Base-by-base conservation (phyloP, 2,797 vertebrate species). In the Sebastiscus albofasciatus region DNA sequence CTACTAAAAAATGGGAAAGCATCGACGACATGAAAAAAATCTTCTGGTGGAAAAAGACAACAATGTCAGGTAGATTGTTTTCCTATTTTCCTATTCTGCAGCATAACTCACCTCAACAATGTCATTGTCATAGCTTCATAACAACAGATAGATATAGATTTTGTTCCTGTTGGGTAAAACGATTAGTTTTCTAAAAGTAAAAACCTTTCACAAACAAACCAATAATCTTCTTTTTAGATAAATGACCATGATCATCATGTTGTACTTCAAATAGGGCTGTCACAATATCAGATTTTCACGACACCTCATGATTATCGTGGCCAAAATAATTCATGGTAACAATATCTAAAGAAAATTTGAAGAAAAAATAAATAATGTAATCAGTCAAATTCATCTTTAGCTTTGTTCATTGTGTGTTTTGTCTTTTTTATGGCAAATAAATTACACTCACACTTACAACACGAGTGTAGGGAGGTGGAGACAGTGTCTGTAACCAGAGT, bases 1-100 rank as follows among this genome's bases (percentile, higher is more conserved):
- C 80, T 20, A 67, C 34, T n/a, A 70, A 93, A 26, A 83, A 81
- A 52, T 96, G 96, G 96, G 36, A 87, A 78, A 77, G 71, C 34
- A 59, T 94, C 60, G 82, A 95, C 0, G 90, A 94, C 59, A 93
- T 96, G 69, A 92, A 79, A 72, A 39, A 64, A 0, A 81, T 95
- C 24, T 93, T 96, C 80, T 78, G 75, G 60, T 89, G 56, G 75
- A 89, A 78, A 56, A 93, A 60, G n/a, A 93, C 94, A 2, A 22
- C 72, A 8, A 81, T 92, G 1, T 85, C 92, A 18, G 94, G 95
- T 96, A 85, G 3, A 8, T 31, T 13, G 9, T 5, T 68, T 34
- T 2, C 10, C 6, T 6, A 54, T 67, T n/a, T 11, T 31, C 27
- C 24, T 5, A 18, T 61, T 3, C 5, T 14, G 14, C 54, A 39